Conservation (phyloP, 2,797 vertebrate genomes). For the Sebastes matsubarae region DNA sequence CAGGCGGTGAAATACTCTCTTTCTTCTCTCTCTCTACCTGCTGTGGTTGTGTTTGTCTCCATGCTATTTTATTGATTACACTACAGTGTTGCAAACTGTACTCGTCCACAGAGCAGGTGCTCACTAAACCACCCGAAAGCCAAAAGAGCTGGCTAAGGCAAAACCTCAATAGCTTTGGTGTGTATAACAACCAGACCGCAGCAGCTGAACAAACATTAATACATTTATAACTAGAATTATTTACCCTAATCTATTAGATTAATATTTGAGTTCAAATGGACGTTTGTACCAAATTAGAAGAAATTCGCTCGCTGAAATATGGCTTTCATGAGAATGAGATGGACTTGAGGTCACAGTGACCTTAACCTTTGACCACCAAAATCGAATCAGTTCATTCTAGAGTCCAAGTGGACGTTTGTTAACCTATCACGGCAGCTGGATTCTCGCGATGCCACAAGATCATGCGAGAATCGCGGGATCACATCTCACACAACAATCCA, state of each 20-base stretch:
- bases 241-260: no score
- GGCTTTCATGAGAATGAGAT: no score
- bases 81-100: conserved; percentile 14
- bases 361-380: no score
- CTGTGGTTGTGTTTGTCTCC: conserved; percentile 22
- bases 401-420: no score
- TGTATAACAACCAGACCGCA: background rate
- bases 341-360: no score
- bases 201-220: background rate
- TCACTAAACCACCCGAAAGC: conserved; percentile 21
- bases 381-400: no score
- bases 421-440: no score
- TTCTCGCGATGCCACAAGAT: no score
- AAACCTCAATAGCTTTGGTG: background rate
- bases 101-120: background rate
- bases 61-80: conserved; percentile 39
- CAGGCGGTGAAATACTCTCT: conserved; percentile 52
- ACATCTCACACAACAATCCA: no score
- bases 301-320: background rate
- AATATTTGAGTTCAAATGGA: no score
- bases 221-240: background rate
- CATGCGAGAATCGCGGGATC: no score
- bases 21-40: background rate
- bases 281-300: no score
- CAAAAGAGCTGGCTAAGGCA: background rate